These are phyloP conservation scores for Suillia variegata DNA, from an alignment of 2,888 invertebrate species.

Conservation along the genomic window DNA sequence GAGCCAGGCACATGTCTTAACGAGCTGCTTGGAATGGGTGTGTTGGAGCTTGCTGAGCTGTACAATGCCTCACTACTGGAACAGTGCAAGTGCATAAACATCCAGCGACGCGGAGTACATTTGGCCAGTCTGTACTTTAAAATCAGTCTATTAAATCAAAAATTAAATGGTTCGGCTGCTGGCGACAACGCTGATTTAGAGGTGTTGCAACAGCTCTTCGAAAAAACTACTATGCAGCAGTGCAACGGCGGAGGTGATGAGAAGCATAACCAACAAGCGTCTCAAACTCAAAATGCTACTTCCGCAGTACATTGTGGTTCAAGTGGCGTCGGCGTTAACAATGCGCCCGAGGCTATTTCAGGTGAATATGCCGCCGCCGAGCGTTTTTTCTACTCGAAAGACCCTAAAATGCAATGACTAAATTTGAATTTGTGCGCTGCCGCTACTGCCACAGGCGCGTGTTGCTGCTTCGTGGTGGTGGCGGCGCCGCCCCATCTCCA, in stretches of 20 bases:
- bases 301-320: too few species aligned
- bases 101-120: constrained; percentile 44
- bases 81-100: constrained; percentile 52
- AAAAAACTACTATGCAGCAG: constrained; percentile 25
- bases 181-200: not conserved
- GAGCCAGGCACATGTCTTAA: constrained; percentile 55
- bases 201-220: constrained; percentile 5
- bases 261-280: not conserved
- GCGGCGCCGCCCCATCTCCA: too few species aligned
- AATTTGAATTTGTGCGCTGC: constrained; percentile 38
- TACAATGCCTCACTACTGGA: constrained; percentile 49
- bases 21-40: constrained; percentile 52
- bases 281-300: constrained; percentile 2
- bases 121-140: constrained; percentile 52
- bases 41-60: constrained; percentile 43
- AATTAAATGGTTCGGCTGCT: too few species aligned
- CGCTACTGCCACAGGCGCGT: too few species aligned
- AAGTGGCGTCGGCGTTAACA: too few species aligned
- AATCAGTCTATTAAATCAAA: constrained; percentile 46
- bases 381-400: constrained; percentile 34
- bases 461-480: too few species aligned
- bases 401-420: constrained; percentile 45
- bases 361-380: constrained; percentile 55
- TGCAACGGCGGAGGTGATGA: constrained; percentile 25
- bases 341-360: constrained; percentile 33